Base-by-base conservation (phyloP, 2,113 vertebrate genomes). In the Ictidomys tridecemlineatus region DNA sequence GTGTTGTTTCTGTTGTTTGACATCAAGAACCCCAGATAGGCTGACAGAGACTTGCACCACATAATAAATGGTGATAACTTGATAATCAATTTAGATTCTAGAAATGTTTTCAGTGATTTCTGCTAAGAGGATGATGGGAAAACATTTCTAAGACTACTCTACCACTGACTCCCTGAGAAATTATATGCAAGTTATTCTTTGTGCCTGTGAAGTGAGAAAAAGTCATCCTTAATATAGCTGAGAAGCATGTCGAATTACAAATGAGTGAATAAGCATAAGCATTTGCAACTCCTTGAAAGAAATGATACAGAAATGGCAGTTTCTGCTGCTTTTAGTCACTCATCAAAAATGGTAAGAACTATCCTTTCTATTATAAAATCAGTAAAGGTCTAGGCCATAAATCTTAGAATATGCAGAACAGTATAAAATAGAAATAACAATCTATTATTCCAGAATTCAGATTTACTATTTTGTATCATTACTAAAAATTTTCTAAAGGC, bases 181-280 rank as follows among this genome's bases (percentile, higher is more conserved):
- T 24, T 67, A 85, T 53, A 82, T 73, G n/a, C 32, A 83, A 92
- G 83, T 91, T 92, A 73, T 20, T 91, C 22, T 92, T 80, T 74
- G 45, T 91, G 28, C 17, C 24, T 94, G 13, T 80, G 58, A 85
- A 93, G 77, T 76, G 45, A 95, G 69, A 78, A 67, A 56, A 92
- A 82, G 22, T 95, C 48, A 69, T 76, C 72, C 77, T 79, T 73
- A 82, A 30, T 30, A 65, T 63, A 83, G 34, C 63, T 79, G 48
- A 92, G 61, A 85, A 93, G 22, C 26, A 51, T 96, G 94, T 95
- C 79, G 82, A 80, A 78, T 86, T 93, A 88, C 85, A 89, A 92
- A 69, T 79, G 48, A 86, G 63, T 96, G 84, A 89, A 78, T 93
- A 77, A 20, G 28, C 45, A 56, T 74, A 87, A 94, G 32, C 61